phyloP scores from a whole-genome alignment of 23 tunicate species.

The Phallusia fumigata region DNA sequence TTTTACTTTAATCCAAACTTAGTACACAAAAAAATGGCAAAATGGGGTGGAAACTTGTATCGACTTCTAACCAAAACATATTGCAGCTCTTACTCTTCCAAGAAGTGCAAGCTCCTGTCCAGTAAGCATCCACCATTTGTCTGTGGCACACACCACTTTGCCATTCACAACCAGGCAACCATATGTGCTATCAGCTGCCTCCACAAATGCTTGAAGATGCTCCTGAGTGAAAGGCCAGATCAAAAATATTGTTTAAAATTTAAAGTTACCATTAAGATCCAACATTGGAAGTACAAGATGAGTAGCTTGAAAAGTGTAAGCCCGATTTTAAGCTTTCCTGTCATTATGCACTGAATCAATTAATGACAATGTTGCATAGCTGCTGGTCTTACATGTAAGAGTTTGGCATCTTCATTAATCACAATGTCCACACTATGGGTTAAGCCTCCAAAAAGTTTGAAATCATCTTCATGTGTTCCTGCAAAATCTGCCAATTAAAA shows the following conservation, averaged over 20 bases:
- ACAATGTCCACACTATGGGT: slow-evolving; percentile 72
- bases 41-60: no score
- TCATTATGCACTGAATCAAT: no score
- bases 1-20: no score
- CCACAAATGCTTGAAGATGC: slow-evolving; percentile 78
- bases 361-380: no score
- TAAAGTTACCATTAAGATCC: no score
- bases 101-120: slow-evolving; percentile 84
- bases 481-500: no score
- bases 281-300: no score
- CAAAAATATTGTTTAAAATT: no score
- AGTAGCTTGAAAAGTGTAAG: no score
- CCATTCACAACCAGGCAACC: slow-evolving; percentile 78
- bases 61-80: neutral
- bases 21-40: no score
- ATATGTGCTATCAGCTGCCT: slow-evolving; percentile 79
- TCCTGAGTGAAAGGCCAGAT: slow-evolving; percentile 44
- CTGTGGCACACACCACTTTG: slow-evolving; percentile 82
- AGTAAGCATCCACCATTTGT: slow-evolving; percentile 83
- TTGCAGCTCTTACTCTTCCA: slow-evolving; percentile 49
- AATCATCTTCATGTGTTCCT: neutral
- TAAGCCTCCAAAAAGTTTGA: slow-evolving; percentile 48
- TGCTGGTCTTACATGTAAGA: slow-evolving; percentile 56
- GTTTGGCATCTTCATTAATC: slow-evolving; percentile 56
- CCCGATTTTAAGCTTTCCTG: no score